A percentile compares a stretch with the other conserved stretches of the same genome.
phyloP scores from a whole-genome alignment of 2,797 vertebrate genomes.

The Sebastiscus albofasciatus region DNA sequence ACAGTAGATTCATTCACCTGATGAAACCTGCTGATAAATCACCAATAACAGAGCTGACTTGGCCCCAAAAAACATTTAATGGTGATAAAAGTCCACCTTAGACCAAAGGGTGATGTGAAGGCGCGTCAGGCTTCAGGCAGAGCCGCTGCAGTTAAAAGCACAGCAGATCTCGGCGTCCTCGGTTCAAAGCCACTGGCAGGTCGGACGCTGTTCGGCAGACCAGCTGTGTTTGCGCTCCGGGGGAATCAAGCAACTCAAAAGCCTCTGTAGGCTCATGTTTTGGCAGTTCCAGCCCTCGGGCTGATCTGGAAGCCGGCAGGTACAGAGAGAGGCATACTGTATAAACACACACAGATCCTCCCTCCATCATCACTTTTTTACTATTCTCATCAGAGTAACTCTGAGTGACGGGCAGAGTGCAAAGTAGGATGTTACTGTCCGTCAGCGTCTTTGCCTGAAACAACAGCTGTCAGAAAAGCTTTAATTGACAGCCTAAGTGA shows the following conservation, averaged over 20 bases:
- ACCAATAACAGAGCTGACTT: neutral
- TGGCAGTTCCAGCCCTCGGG: constrained; percentile 49
- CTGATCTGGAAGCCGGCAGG: constrained; percentile 4
- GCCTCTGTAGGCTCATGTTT: constrained; percentile 32
- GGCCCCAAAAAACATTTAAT: constrained; percentile 12
- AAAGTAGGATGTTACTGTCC: neutral
- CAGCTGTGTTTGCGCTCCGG: constrained; percentile 23
- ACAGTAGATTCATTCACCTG: neutral
- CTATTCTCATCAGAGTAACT: constrained; percentile 6
- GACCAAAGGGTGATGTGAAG: neutral
- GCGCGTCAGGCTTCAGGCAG: neutral
- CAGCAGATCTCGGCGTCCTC: constrained; percentile 2
- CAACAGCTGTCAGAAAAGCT: constrained; percentile 7
- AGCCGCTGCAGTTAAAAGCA: constrained; percentile 7
- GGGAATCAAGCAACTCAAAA: constrained; percentile 34
- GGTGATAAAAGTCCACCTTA: neutral
- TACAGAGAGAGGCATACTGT: neutral
- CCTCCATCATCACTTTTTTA: neutral
- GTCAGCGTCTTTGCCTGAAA: constrained; percentile 11
- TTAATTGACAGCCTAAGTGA: neutral
- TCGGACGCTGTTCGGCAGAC: constrained; percentile 35
- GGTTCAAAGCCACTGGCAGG: constrained; percentile 25
- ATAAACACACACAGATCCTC: neutral
- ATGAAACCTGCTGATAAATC: neutral
- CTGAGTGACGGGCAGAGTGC: neutral